Evolutionary conservation across 1,140 invertebrate genomes (phyloP).

Genomic region (Drosophila rufa): DNA sequence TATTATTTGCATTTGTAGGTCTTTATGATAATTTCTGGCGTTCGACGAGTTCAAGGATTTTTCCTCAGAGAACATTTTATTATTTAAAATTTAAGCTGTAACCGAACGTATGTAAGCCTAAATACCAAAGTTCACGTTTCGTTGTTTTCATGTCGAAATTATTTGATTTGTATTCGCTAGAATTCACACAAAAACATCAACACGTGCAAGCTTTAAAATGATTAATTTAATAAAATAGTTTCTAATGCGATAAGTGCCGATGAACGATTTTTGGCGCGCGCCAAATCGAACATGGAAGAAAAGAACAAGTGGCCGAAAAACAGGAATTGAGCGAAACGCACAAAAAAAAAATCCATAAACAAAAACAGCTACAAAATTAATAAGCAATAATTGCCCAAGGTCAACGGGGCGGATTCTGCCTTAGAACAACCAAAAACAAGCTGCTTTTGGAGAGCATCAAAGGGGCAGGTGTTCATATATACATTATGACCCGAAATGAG

Average conservation of each 20-base stretch:
- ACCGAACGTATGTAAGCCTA: background rate
- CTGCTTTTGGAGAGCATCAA: conserved; percentile 1
- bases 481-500: conserved; percentile 52
- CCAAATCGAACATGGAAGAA: conserved; percentile 36
- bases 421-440: conserved; percentile 63
- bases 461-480: conserved; percentile 6
- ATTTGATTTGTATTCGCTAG: conserved; percentile 31
- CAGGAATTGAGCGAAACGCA: conserved; percentile 49
- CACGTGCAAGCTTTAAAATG: conserved; percentile 60
- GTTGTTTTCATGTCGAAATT: conserved; percentile 35
- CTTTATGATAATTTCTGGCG: conserved; percentile 26
- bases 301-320: conserved; percentile 36
- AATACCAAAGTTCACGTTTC: conserved; percentile 44
- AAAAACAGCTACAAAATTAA: conserved; percentile 54
- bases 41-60: conserved; percentile 59
- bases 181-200: conserved; percentile 33
- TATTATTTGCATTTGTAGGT: conserved; percentile 31
- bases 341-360: conserved; percentile 39
- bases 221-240: conserved; percentile 56
- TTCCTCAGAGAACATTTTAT: background rate
- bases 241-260: conserved; percentile 26
- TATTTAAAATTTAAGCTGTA: background rate
- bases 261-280: conserved; percentile 45
- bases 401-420: conserved; percentile 59
- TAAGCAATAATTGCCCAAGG: conserved; percentile 78